Conservation (phyloP, 2,888 invertebrate genomes). For the Drosophila affinis region DNA sequence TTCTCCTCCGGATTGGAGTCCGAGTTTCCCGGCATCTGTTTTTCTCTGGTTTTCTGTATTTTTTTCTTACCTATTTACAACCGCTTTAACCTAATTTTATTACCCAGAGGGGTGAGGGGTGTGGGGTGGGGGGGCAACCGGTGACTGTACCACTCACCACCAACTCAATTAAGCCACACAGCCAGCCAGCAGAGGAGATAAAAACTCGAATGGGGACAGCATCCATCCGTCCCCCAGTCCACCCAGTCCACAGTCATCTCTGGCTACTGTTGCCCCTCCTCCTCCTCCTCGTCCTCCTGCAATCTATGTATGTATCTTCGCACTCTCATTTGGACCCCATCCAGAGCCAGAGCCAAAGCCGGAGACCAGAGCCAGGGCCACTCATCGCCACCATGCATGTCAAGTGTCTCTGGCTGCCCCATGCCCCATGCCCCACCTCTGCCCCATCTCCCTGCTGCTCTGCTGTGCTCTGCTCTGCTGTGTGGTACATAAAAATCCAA, state of each 20-base stretch:
- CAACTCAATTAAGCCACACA: constrained; percentile 67
- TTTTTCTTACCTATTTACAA: constrained; percentile 61
- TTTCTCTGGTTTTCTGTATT: constrained; percentile 6
- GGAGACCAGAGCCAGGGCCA: constrained; percentile 35
- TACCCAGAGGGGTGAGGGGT: constrained; percentile 19
- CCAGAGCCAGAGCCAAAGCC: constrained; percentile 23
- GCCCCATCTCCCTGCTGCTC: neutral
- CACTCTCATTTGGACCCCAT: constrained; percentile 33
- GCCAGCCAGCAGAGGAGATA: constrained; percentile 16
- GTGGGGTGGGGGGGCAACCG: neutral
- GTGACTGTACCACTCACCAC: constrained; percentile 36
- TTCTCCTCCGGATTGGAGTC: neutral
- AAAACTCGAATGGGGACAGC: constrained; percentile 43
- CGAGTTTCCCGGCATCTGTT: constrained; percentile 48
- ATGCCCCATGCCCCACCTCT: constrained; percentile 6
- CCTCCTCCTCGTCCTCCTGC: neutral
- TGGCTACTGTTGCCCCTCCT: neutral
- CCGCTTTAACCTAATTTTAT: constrained; percentile 79
- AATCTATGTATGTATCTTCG: constrained; percentile 17
- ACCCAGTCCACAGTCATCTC: neutral
- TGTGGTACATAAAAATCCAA: constrained; percentile 76
- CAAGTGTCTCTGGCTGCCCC: constrained; percentile 64
- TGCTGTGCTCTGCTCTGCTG: too few relatives aligned
- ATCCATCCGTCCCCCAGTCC: constrained; percentile 14
- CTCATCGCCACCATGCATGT: constrained; percentile 70